Percentiles rank a stretch among this genome's conserved stretches.
Evolutionary conservation across 2,888 invertebrate genomes (phyloP).

Genomic region (Crocallis elinguaria): DNA sequence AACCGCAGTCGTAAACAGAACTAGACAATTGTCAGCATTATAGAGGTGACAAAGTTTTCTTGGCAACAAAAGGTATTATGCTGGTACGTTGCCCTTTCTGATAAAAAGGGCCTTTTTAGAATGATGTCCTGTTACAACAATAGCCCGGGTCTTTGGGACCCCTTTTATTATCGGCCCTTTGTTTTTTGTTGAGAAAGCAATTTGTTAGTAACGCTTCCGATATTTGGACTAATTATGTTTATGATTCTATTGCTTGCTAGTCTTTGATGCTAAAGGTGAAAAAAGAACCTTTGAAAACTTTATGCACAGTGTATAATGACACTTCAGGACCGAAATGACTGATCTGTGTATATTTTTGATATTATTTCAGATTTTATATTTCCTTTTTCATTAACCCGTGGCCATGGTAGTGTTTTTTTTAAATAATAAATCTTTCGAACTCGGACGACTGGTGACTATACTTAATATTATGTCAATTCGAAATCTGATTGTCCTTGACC

Average conservation of each 20-base stretch:
- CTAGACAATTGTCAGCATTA: conserved; percentile 18
- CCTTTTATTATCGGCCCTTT: conserved; percentile 30
- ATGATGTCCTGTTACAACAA: conserved; percentile 27
- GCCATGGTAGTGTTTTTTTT: too few species aligned
- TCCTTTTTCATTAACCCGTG: too few species aligned
- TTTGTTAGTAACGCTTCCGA: conserved; percentile 29
- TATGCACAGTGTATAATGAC: too few species aligned
- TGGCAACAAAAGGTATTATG: conserved; percentile 36
- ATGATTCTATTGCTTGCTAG: conserved; percentile 5
- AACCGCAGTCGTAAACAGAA: conserved; percentile 17
- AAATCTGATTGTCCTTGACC: too few species aligned
- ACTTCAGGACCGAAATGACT: too few species aligned
- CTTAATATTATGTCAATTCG: too few species aligned
- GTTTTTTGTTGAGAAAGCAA: conserved; percentile 29
- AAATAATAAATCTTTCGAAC: too few species aligned
- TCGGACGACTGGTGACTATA: too few species aligned
- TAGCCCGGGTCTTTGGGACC: conserved; percentile 27
- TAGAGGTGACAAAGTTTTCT: conserved; percentile 37
- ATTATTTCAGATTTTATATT: too few species aligned
- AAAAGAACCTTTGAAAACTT: too few species aligned
- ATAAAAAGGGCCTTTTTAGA: conserved; percentile 22
- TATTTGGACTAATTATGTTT: conserved; percentile 25
- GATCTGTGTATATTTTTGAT: too few species aligned
- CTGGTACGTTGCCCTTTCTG: conserved; percentile 24
- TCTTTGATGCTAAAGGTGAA: conserved; percentile 8